Base-by-base conservation (phyloP, 1,140 invertebrate genomes). In the Notospermus geniculatus region DNA sequence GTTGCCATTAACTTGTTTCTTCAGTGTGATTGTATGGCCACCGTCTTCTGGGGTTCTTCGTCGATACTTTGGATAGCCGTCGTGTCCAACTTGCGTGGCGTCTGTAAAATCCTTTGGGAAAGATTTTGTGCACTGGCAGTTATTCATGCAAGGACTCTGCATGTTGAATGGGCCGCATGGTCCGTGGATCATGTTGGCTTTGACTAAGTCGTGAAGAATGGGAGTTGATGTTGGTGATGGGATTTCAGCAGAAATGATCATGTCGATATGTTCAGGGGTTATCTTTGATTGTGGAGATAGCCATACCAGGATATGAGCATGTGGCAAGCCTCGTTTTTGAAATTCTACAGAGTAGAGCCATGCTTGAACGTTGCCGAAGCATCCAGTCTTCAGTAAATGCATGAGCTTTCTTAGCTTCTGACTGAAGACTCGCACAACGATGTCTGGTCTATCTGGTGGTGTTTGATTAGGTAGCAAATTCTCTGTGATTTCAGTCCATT, bases 251-350 rank as follows among this genome's bases (percentile, higher is more conserved):
- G 11, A 13, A 11, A 43, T 19, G 19, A 43, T 13, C 19, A 43
- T 13, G 39, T 43, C 39, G 19, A 43, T 43, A 19, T 43, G 11
- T 13, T 19, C 39, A 19, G 39, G 39, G 11, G 11, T 43, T 43
- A 43, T 43, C 19, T 43, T 43, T 11, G 36, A 23, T 64, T 63
- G 53, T 13, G 62, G 23, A n/a, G n/a, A 23, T 25, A 79, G 72
- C 75, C 74, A 83, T 19, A 85, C 45, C 22, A 85, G 66, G 60
- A 85, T 81, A 67, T 85, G 84, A 5, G 71, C 74, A 80, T 86
- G 84, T 0, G 83, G 82, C 29, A 84, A 66, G 11, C 84, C 82
- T 61, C 82, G 69, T 68, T 84, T 85, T 70, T 85, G 83, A 75
- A 80, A 86, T 71, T 87, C 84, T 43, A 85, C 62, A 25, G 73